Conservation (phyloP, 1,140 invertebrate species). For the Ceratina calcarata region DNA sequence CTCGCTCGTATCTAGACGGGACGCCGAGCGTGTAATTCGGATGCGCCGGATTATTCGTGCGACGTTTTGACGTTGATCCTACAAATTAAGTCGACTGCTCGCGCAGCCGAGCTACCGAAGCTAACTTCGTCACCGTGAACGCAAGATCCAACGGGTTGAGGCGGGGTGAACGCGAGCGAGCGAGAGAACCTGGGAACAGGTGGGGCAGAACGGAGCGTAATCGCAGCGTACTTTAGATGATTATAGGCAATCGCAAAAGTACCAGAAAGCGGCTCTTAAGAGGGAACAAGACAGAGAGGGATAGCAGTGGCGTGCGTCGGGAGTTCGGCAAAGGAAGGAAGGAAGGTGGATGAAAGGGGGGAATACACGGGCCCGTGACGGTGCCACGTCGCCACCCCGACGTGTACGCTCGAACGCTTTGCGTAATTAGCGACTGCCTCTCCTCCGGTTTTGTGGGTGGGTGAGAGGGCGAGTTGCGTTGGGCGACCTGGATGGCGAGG, state of each 20-base stretch:
- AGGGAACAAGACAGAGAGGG: conserved; percentile 37
- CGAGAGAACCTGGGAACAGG: conserved; percentile 30
- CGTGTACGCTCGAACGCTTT: conserved; percentile 67
- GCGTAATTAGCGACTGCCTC: conserved; percentile 71
- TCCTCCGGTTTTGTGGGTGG: conserved; percentile 61
- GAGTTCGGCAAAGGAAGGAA: neutral
- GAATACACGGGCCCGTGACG: conserved; percentile 59
- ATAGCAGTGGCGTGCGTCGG: neutral
- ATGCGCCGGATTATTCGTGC: conserved; percentile 55
- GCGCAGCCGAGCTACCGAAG: conserved; percentile 13
- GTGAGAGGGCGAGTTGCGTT: conserved; percentile 29
- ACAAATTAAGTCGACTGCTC: conserved; percentile 65
- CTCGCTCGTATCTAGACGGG: conserved; percentile 7
- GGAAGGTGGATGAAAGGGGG: conserved; percentile 18
- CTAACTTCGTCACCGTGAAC: conserved; percentile 2
- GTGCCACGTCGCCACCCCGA: conserved; percentile 59
- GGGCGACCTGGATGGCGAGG: conserved; percentile 38
- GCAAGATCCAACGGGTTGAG: neutral
- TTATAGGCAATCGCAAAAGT: conserved; percentile 62
- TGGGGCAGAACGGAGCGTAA: conserved; percentile 45
- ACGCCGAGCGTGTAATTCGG: conserved; percentile 55
- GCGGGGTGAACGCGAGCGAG: neutral
- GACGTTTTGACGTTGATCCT: conserved; percentile 60
- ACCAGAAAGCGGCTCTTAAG: conserved; percentile 46
- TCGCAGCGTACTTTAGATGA: conserved; percentile 53